Base-by-base conservation (phyloP, 2,888 invertebrate genomes). In the Serripes groenlandicus region DNA sequence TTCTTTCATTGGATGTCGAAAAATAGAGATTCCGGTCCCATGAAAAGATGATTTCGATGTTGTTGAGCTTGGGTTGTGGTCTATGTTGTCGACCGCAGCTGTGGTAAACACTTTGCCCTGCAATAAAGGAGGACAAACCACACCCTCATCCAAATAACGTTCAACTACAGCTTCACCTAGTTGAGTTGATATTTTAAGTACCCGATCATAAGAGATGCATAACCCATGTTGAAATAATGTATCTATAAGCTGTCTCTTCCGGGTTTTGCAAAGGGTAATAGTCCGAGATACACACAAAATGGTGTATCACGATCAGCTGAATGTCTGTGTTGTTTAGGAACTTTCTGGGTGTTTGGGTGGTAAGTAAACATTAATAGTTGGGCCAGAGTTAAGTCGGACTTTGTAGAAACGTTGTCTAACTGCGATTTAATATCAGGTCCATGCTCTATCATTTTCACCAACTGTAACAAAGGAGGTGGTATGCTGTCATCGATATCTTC, bases 51-150 rank as follows among this genome's bases (percentile, higher is more conserved):
- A 58, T 9, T 60, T 72, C 56, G 78, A 74, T 49, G 81, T 85
- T 26, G 85, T 79, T 62, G 87, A 56, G 35, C 79, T 79, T 49
- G 85, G 85, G 60, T 88, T 90, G 60, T 89, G 86, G 62, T 89
- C 88, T 37, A 89, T 88, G 74, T 89, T 90, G 58, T 89, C 88
- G 73, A 89, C 78, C 11, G 88, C 88, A 60, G 88, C 74, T 35
- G 86, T 83, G 3, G 89, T 86, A 74, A 90, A 90, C 35, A 89
- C 32, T 1, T 78, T 69, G 54, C 74, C 85, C 42, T 82, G 75
- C 28, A 90, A 69, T 37, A 42, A 26, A 15, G 69, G 64, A n/a
- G 86, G 86, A 75, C 78, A 87, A 37, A 84, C 78, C 1, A 81
- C 78, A 26, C 76, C 83, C 75, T 84, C 83, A 42, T 75, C 54